A percentile compares a stretch with the other conserved stretches of the same genome.
These are phyloP conservation scores for Lasioglossum figueresi DNA, from an alignment of 2,888 invertebrate genomes.

Conservation along the genomic window DNA sequence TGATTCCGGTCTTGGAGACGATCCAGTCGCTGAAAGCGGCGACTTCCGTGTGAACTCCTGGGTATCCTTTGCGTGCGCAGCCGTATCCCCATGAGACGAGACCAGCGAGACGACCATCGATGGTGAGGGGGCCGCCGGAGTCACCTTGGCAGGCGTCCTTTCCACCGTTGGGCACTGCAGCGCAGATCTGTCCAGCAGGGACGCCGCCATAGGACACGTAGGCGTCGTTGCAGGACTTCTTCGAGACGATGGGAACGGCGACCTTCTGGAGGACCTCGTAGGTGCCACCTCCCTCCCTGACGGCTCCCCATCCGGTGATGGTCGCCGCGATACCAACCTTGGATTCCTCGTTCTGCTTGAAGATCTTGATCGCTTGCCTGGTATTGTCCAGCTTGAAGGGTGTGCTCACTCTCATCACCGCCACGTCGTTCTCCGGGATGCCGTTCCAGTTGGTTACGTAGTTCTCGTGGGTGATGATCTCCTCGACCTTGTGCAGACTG, in stretches of 20 bases:
- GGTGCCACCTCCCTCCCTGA: constrained; percentile 9
- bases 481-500: constrained; percentile 35
- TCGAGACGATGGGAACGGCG: constrained; percentile 86
- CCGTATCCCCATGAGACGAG: constrained; percentile 85
- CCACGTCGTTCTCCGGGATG: constrained; percentile 84
- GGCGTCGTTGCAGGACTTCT: constrained; percentile 84
- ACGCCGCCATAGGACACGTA: constrained; percentile 80
- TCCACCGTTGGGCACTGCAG: constrained; percentile 86
- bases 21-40: constrained; percentile 84
- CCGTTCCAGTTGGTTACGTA: constrained; percentile 51
- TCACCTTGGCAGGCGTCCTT: constrained; percentile 80
- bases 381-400: constrained; percentile 84
- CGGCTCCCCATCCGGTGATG: constrained; percentile 75
- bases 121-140: constrained; percentile 77
- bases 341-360: constrained; percentile 75
- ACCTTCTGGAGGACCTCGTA: constrained; percentile 84
- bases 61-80: constrained; percentile 84
- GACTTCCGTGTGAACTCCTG: constrained; percentile 85
- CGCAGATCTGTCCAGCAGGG: constrained; percentile 85
- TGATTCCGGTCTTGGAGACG: constrained; percentile 45
- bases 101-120: constrained; percentile 73
- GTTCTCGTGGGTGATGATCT: constrained; percentile 60
- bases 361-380: constrained; percentile 84
- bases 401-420: constrained; percentile 84
- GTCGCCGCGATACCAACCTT: constrained; percentile 48